These are phyloP conservation scores for Kryptolebias ocellatus DNA, from an alignment of 2,797 vertebrate genomes.

Conservation along the genomic window DNA sequence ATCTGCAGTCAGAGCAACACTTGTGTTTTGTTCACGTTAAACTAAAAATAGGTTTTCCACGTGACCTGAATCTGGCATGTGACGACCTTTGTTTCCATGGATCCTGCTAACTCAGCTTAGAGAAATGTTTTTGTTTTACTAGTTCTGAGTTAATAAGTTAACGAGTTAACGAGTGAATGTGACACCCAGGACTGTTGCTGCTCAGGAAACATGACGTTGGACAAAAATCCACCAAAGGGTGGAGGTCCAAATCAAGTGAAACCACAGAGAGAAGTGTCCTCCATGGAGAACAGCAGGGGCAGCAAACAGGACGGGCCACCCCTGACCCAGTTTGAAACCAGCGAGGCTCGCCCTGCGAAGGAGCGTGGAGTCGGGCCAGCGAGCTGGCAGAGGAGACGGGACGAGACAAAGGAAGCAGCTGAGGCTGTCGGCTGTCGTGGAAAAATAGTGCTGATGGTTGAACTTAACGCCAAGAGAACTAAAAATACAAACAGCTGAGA, in stretches of 20 bases:
- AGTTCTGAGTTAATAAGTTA: no score
- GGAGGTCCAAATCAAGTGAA: slow-evolving; percentile 61
- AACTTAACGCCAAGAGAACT: slow-evolving; percentile 55
- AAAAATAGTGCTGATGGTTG: slow-evolving; percentile 68
- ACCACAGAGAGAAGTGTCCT: slow-evolving; percentile 62
- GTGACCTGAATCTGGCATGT: no score
- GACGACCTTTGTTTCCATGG: no score
- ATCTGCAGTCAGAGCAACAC: no score
- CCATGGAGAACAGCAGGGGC: slow-evolving; percentile 63
- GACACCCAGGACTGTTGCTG: no score
- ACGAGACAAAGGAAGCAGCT: slow-evolving; percentile 65
- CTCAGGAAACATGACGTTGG: not conserved
- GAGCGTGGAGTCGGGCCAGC: slow-evolving; percentile 51
- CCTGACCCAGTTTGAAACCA: slow-evolving; percentile 71
- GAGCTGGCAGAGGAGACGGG: slow-evolving; percentile 54
- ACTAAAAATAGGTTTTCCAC: no score
- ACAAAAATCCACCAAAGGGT: slow-evolving; percentile 38
- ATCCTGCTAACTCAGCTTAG: no score
- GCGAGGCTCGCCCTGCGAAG: slow-evolving; percentile 45
- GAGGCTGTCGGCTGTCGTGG: slow-evolving; percentile 54
- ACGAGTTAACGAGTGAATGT: no score
- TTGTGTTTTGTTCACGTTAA: no score
- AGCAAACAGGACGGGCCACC: slow-evolving; percentile 78
- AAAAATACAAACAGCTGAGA: slow-evolving; percentile 74
- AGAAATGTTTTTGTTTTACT: no score